Evolutionary conservation across 1,140 invertebrate genomes (phyloP).

Genomic region (Amphibalanus amphitrite): DNA sequence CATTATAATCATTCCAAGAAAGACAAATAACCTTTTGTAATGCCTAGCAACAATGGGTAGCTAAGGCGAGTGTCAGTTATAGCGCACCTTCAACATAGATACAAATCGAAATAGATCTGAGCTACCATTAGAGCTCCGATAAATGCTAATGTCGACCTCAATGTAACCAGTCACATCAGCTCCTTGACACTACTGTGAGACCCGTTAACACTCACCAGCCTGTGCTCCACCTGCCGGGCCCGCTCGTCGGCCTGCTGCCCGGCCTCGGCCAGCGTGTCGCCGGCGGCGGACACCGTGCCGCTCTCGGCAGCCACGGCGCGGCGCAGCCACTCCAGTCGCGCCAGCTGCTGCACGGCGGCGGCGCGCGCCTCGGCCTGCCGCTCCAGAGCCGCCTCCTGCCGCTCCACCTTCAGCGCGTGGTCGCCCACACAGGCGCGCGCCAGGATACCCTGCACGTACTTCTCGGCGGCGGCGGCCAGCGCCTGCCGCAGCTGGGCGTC

Average conservation of each 20-base stretch:
- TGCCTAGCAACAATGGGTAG: no score
- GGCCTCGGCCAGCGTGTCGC: neutral
- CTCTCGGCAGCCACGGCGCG: neutral
- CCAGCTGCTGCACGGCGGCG: neutral
- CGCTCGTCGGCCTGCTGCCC: neutral
- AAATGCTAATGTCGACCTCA: no score
- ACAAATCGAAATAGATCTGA: no score
- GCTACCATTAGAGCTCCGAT: no score
- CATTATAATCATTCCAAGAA: no score
- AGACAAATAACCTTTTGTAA: no score
- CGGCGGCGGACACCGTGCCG: neutral
- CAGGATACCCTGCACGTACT: neutral
- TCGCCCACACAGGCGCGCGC: neutral
- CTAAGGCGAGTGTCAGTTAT: no score
- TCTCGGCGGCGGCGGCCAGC: neutral
- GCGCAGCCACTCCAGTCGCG: neutral
- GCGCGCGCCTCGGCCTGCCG: neutral
- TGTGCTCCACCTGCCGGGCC: neutral
- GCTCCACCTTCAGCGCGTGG: neutral
- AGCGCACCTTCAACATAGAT: no score
- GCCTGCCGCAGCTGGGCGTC: neutral
- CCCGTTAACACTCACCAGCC: neutral
- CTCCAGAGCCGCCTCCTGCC: neutral
- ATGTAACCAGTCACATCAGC: no score
- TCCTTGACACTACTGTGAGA: no score